Evolutionary conservation across 2,797 vertebrate species (phyloP).

Genomic region (Falco novaeseelandiae): DNA sequence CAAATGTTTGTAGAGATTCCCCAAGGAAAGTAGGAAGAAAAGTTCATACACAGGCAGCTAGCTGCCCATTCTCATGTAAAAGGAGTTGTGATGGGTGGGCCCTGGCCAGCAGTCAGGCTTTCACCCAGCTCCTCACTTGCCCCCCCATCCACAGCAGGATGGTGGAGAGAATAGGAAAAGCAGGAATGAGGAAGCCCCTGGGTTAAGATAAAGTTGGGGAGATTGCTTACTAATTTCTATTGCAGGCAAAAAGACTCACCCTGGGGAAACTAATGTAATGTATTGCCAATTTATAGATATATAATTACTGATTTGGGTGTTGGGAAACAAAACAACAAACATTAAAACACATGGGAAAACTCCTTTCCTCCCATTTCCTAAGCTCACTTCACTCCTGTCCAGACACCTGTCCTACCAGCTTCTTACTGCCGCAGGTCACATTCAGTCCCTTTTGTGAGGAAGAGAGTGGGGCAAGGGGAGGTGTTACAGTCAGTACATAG

Average conservation of each 20-base stretch:
- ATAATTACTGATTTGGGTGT: background rate
- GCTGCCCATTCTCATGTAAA: background rate
- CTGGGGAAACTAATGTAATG: background rate
- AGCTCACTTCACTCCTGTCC: background rate
- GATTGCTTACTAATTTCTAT: background rate
- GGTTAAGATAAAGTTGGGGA: background rate
- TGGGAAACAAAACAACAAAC: background rate
- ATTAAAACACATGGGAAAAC: background rate
- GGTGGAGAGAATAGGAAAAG: background rate
- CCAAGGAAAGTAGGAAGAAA: background rate
- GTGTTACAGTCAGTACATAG: background rate
- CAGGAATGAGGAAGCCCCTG: background rate
- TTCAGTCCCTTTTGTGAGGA: background rate
- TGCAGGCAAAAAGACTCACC: background rate
- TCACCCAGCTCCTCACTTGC: background rate
- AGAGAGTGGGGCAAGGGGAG: background rate
- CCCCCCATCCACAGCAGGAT: background rate
- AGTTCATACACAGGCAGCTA: background rate
- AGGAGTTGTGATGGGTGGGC: background rate
- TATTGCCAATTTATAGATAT: background rate
- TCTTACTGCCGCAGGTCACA: background rate
- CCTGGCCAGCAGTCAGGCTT: background rate
- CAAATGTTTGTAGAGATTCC: background rate
- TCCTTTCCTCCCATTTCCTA: background rate
- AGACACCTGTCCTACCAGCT: background rate